phyloP scores from a whole-genome alignment of 2,888 invertebrate species.

The Tetranychus truncatus region DNA sequence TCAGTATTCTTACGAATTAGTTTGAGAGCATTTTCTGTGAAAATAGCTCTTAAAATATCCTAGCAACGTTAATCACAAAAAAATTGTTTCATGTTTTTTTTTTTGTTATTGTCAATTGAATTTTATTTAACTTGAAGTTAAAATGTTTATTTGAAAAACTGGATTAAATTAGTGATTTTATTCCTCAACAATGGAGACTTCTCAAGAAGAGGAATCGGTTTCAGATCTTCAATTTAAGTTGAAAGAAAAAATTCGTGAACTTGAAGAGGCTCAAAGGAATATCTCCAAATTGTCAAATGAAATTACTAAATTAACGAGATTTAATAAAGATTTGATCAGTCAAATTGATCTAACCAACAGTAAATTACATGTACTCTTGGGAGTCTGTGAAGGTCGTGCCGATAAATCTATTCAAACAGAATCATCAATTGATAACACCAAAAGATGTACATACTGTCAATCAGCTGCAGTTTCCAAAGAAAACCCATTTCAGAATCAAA shows the following conservation, averaged over 20 bases:
- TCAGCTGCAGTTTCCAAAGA: not conserved
- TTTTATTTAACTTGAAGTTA: no score
- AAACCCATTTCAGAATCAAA: not conserved
- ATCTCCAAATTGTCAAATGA: slow-evolving; percentile 31
- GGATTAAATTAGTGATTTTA: no score
- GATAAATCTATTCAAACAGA: slow-evolving; percentile 4
- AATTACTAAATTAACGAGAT: slow-evolving; percentile 37
- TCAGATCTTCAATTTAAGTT: no score
- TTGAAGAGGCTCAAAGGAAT: not conserved
- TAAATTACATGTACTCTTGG: slow-evolving; percentile 15
- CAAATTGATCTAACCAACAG: slow-evolving; percentile 19
- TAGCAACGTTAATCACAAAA: no score
- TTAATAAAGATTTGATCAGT: slow-evolving; percentile 19
- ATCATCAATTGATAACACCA: not conserved
- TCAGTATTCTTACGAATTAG: no score
- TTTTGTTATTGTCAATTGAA: no score
- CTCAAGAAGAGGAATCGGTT: no score
- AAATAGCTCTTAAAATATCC: no score
- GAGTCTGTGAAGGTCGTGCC: not conserved
- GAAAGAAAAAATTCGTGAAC: not conserved
- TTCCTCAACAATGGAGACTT: no score
- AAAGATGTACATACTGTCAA: not conserved
- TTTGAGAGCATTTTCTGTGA: no score
- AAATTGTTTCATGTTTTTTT: no score
- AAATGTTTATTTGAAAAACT: no score